These are phyloP conservation scores for Aeoliscus strigatus DNA, from an alignment of 2,797 vertebrate species.

Conservation along the genomic window DNA sequence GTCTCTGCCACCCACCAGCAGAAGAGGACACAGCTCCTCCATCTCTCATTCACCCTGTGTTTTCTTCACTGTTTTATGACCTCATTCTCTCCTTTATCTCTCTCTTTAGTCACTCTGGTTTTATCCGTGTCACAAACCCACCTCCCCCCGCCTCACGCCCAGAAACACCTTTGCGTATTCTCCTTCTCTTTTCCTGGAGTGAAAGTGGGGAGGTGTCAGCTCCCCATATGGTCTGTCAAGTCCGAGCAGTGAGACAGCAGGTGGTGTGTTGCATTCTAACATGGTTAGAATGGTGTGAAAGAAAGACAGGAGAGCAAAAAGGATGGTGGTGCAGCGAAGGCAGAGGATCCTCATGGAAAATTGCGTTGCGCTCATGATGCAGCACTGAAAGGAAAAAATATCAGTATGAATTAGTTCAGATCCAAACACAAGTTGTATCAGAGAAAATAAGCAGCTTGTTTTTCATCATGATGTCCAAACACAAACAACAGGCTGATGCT, in stretches of 20 bases:
- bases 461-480: no score
- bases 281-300: background rate
- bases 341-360: no score
- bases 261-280: constrained; percentile 41
- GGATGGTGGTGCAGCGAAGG: constrained; percentile 20
- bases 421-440: no score
- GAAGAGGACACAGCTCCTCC: constrained; percentile 23
- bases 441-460: no score
- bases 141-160: background rate
- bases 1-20: constrained; percentile 24
- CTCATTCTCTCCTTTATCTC: constrained; percentile 45
- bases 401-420: no score
- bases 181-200: constrained; percentile 29
- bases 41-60: no score
- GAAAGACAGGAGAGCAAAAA: constrained; percentile 8
- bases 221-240: constrained; percentile 54
- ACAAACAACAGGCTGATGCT: no score
- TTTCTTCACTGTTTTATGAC: no score
- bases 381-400: no score
- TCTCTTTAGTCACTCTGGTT: constrained; percentile 49
- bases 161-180: constrained; percentile 21
- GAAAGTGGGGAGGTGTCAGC: constrained; percentile 39
- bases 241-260: constrained; percentile 36
- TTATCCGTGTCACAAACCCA: constrained; percentile 35
- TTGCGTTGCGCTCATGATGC: no score